phyloP scores from a whole-genome alignment of 2,888 invertebrate genomes.

The Prosapia bicincta region DNA sequence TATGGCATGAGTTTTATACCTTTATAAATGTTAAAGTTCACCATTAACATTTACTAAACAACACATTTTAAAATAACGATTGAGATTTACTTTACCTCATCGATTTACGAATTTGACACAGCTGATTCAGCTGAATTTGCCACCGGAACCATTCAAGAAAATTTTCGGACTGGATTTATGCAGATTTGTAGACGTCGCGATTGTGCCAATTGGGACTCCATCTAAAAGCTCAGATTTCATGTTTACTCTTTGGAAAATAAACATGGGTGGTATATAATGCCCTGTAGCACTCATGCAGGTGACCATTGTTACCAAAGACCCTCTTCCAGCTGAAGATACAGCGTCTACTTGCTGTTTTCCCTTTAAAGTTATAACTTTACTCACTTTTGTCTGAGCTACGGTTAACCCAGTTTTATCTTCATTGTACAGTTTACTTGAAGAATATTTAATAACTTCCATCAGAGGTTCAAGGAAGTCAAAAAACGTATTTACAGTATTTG shows the following conservation, averaged over 20 bases:
- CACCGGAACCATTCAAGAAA: too few species aligned
- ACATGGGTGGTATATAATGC: constrained; percentile 41
- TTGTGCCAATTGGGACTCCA: constrained; percentile 40
- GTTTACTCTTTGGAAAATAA: constrained; percentile 42
- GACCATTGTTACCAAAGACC: constrained; percentile 21
- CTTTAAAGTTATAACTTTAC: not conserved
- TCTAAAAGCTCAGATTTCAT: constrained; percentile 40
- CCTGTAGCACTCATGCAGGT: constrained; percentile 41
- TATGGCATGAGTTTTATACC: too few species aligned
- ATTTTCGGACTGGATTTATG: too few species aligned
- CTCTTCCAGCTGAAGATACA: not conserved
- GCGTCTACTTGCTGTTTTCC: not conserved
- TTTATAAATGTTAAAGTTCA: too few species aligned
- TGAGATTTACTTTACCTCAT: too few species aligned
- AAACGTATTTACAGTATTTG: not conserved
- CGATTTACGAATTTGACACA: too few species aligned
- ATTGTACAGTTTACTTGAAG: not conserved
- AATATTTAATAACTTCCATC: not conserved
- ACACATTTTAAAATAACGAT: too few species aligned
- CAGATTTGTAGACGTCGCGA: too few species aligned
- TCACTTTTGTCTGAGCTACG: too few species aligned
- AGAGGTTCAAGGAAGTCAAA: not conserved
- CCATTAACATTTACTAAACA: too few species aligned
- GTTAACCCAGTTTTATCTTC: not conserved
- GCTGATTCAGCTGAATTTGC: too few species aligned